Evolutionary conservation across 2,888 invertebrate genomes (phyloP).

Genomic region (Chesias legatella): DNA sequence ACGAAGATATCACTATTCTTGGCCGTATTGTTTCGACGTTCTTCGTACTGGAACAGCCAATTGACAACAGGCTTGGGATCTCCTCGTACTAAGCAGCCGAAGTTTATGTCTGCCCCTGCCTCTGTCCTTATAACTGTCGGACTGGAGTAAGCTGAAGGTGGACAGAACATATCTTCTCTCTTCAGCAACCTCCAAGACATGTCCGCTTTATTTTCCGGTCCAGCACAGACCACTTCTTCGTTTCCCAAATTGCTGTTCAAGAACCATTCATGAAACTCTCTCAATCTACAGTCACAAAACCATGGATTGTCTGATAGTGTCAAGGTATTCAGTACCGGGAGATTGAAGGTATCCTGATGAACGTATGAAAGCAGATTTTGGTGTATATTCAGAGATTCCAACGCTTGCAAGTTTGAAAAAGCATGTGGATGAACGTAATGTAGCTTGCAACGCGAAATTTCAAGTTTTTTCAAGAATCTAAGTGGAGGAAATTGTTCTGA

Average conservation of each 20-base stretch:
- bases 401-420: constrained; percentile 84
- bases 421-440: constrained; percentile 86
- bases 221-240: constrained; percentile 85
- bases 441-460: constrained; percentile 89
- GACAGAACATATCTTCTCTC: constrained; percentile 89
- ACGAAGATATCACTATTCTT: constrained; percentile 57
- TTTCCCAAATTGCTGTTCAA: constrained; percentile 88
- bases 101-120: constrained; percentile 89
- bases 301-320: constrained; percentile 92
- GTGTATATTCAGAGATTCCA: constrained; percentile 91
- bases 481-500: constrained; percentile 90
- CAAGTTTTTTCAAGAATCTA: constrained; percentile 88
- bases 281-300: constrained; percentile 92
- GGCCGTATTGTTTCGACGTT: constrained; percentile 54
- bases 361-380: constrained; percentile 88
- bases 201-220: constrained; percentile 83
- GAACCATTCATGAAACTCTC: constrained; percentile 91
- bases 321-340: constrained; percentile 85
- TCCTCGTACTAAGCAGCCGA: constrained; percentile 89
- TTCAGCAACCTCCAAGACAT: constrained; percentile 88
- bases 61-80: constrained; percentile 90
- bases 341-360: constrained; percentile 67
- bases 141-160: constrained; percentile 83
- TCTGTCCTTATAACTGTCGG: constrained; percentile 84
- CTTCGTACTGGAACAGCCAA: constrained; percentile 87